Conservation (phyloP, 2,113 vertebrate genomes). For the Prinia subflava region DNA sequence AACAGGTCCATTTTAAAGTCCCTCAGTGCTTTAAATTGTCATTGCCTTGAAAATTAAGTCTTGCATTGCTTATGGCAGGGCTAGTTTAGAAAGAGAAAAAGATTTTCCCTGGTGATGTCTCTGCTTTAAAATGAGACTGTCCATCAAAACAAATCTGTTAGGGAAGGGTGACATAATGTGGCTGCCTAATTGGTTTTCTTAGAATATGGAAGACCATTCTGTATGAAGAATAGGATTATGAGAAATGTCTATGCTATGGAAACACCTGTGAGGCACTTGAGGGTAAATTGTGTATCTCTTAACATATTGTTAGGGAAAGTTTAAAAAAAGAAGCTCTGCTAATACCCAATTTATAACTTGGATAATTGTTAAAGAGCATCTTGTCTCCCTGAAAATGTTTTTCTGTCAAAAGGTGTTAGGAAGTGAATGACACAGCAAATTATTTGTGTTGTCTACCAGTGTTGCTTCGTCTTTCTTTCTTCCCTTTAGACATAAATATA, state of each 20-base stretch:
- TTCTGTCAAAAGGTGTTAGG: background rate
- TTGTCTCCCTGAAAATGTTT: background rate
- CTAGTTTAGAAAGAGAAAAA: background rate
- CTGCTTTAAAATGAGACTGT: background rate
- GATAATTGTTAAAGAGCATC: background rate
- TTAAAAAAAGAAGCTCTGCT: background rate
- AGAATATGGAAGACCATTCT: background rate
- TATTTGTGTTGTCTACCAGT: background rate
- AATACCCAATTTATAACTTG: background rate
- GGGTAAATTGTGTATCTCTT: background rate
- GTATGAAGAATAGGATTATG: background rate
- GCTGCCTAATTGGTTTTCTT: background rate
- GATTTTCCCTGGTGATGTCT: background rate
- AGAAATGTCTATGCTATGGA: background rate
- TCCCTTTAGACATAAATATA: background rate
- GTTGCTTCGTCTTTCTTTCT: background rate
- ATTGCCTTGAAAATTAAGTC: constrained; percentile 14
- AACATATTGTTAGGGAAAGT: background rate
- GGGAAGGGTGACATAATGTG: background rate
- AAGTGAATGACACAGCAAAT: background rate
- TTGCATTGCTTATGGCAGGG: background rate
- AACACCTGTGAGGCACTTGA: background rate
- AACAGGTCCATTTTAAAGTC: background rate
- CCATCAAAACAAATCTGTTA: background rate
- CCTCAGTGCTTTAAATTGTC: background rate